Evolutionary conservation across 2,888 invertebrate species (phyloP).

Genomic region (Polylopha cassiicola): DNA sequence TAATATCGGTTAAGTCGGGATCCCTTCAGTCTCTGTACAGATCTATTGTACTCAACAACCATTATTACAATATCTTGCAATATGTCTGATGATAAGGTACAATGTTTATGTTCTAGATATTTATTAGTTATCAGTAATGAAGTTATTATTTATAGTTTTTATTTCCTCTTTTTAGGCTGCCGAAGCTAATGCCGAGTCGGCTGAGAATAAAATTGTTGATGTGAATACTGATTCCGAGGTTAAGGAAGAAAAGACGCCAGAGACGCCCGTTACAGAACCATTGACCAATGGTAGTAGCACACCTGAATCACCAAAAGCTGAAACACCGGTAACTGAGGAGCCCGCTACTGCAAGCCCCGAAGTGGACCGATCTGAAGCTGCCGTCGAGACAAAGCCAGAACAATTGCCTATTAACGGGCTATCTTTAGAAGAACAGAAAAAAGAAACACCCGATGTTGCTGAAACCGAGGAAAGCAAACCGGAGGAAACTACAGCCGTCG

Average conservation of each 20-base stretch:
- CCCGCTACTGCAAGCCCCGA: conserved; percentile 36
- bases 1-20: conserved; percentile 39
- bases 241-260: conserved; percentile 64
- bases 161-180: conserved; percentile 50
- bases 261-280: conserved; percentile 71
- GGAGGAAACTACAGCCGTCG: conserved; percentile 50
- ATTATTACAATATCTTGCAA: conserved; percentile 26
- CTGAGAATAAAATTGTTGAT: conserved; percentile 46
- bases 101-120: conserved; percentile 10
- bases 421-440: conserved; percentile 55
- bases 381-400: conserved; percentile 48
- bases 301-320: conserved; percentile 58
- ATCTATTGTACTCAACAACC: conserved; percentile 34
- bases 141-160: conserved; percentile 6
- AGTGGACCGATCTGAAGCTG: conserved; percentile 40
- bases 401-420: conserved; percentile 64
- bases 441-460: conserved; percentile 40
- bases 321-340: conserved; percentile 32
- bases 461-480: conserved; percentile 48
- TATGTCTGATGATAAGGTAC: conserved; percentile 62
- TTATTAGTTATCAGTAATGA: background rate
- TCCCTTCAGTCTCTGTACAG: conserved; percentile 52
- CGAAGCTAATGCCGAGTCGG: conserved; percentile 55
- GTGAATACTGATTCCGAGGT: conserved; percentile 49
- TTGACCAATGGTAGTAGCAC: conserved; percentile 68